Conservation (phyloP, 2,888 invertebrate genomes). For the Tetragnatha montana region DNA sequence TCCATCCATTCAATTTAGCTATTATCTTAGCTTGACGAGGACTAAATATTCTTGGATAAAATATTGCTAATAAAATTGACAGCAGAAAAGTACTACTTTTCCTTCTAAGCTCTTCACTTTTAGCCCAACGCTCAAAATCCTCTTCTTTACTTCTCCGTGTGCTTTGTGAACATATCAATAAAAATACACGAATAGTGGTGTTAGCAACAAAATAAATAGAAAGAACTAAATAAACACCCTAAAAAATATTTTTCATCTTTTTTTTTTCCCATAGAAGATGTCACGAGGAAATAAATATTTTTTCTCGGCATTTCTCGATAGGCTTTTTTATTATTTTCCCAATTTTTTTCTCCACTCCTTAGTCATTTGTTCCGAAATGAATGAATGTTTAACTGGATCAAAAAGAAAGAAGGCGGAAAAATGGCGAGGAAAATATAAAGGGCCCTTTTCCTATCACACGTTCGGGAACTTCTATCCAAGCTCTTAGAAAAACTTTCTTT, state of each 20-base stretch:
- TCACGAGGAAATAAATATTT: conserved; percentile 33
- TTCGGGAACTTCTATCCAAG: not conserved
- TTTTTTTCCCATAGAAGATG: conserved; percentile 2
- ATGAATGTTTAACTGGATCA: conserved; percentile 29
- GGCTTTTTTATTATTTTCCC: conserved; percentile 5
- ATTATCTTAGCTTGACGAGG: too few relatives aligned
- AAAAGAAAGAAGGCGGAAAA: not conserved
- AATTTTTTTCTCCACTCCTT: not conserved
- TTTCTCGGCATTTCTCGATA: conserved; percentile 10
- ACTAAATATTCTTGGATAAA: too few relatives aligned
- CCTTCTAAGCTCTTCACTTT: too few relatives aligned
- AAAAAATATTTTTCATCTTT: conserved; percentile 21
- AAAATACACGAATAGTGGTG: not conserved
- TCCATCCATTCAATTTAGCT: too few relatives aligned
- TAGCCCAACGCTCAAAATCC: too few relatives aligned
- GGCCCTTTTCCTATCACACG: not conserved
- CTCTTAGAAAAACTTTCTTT: conserved; percentile 28
- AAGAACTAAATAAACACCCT: conserved; percentile 18
- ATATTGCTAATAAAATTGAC: too few relatives aligned
- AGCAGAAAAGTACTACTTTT: too few relatives aligned
- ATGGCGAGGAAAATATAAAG: not conserved
- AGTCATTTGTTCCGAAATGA: conserved; percentile 38
- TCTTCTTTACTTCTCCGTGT: not conserved
- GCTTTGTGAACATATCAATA: not conserved
- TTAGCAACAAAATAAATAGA: conserved; percentile 26